These are phyloP conservation scores for Reticulitermes lucifugus DNA, from an alignment of 2,888 invertebrate species.

Conservation along the genomic window DNA sequence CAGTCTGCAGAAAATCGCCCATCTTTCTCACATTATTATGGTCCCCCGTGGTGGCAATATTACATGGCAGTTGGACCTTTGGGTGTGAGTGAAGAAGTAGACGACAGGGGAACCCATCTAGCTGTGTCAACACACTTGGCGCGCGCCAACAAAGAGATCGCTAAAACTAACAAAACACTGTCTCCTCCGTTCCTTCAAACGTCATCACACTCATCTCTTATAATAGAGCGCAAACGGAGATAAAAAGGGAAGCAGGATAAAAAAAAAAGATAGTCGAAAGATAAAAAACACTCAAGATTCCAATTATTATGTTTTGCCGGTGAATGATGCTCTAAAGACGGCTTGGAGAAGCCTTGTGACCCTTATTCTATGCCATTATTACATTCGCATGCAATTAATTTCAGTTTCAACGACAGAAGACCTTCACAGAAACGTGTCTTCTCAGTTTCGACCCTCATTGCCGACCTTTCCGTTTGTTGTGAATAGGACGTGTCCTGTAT, in stretches of 20 bases:
- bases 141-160: slow-evolving; percentile 13
- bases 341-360: too few relatives aligned
- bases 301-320: slow-evolving; percentile 22
- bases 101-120: slow-evolving; percentile 14
- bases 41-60: slow-evolving; percentile 7
- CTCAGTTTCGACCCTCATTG: too few relatives aligned
- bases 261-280: not conserved
- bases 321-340: not conserved
- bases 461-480: too few relatives aligned
- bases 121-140: slow-evolving; percentile 31
- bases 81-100: too few relatives aligned
- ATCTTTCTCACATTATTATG: slow-evolving; percentile 26
- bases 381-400: too few relatives aligned
- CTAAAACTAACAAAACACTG: slow-evolving; percentile 32
- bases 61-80: not conserved
- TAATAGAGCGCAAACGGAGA: slow-evolving; percentile 7
- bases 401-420: too few relatives aligned
- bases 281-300: slow-evolving; percentile 17
- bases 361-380: too few relatives aligned
- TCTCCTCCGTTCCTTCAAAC: not conserved
- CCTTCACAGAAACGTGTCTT: too few relatives aligned
- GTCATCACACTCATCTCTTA: slow-evolving; percentile 7
- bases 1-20: not conserved
- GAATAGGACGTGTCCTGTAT: too few relatives aligned
- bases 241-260: not conserved